Conservation (phyloP, 2,113 vertebrate genomes). For the Corythoichthys haematopterus region DNA sequence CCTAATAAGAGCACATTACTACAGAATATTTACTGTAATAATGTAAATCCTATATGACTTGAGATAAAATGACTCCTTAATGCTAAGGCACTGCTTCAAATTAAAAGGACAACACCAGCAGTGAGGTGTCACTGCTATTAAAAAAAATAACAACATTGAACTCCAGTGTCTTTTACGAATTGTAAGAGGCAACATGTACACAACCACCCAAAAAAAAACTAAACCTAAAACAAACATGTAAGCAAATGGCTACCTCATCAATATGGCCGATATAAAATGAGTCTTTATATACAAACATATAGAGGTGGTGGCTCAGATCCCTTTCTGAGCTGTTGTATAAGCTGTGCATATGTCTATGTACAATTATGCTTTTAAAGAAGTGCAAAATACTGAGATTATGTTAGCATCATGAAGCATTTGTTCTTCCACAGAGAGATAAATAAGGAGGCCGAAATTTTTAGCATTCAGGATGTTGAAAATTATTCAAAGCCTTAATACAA, state of each 20-base stretch:
- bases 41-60: not conserved
- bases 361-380: constrained; percentile 35
- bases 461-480: constrained; percentile 11
- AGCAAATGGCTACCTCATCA: constrained; percentile 24
- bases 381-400: constrained; percentile 47
- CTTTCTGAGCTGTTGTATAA: constrained; percentile 19
- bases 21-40: constrained; percentile 35
- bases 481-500: constrained; percentile 2
- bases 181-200: constrained; percentile 9
- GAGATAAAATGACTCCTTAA: constrained; percentile 27
- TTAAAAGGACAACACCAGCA: constrained; percentile 29
- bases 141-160: constrained; percentile 29
- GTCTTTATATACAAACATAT: constrained; percentile 34
- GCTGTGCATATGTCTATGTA: not conserved
- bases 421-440: constrained; percentile 12
- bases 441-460: constrained; percentile 14
- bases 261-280: constrained; percentile 23
- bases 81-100: constrained; percentile 65
- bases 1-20: constrained; percentile 34
- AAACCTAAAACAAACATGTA: constrained; percentile 14
- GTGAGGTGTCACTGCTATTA: constrained; percentile 21
- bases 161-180: constrained; percentile 38
- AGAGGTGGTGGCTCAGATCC: constrained; percentile 18
- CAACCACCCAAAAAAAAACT: constrained; percentile 9
- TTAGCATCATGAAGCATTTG: constrained; percentile 32